These are phyloP conservation scores for Myrmecobius fasciatus DNA, from an alignment of 2,113 vertebrate species.

Conservation along the genomic window DNA sequence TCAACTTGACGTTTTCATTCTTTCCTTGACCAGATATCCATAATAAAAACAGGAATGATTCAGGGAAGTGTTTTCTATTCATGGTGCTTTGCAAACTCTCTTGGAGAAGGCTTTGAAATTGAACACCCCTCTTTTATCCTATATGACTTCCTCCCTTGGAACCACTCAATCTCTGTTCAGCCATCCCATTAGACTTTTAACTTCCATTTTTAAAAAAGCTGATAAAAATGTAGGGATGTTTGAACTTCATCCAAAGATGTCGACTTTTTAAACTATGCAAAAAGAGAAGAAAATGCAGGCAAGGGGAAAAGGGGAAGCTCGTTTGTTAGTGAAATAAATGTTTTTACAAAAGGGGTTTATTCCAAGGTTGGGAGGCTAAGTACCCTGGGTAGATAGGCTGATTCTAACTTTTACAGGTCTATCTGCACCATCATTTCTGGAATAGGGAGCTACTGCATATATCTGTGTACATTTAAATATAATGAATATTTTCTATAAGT, in stretches of 20 bases:
- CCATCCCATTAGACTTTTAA: constrained; percentile 80
- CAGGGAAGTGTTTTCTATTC: constrained; percentile 72
- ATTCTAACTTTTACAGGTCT: background rate
- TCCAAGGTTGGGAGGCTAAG: constrained; percentile 6
- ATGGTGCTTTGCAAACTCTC: constrained; percentile 69
- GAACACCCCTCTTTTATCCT: constrained; percentile 82
- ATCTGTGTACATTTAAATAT: background rate
- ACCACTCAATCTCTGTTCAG: constrained; percentile 73
- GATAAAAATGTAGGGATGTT: constrained; percentile 82
- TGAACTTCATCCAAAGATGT: constrained; percentile 79
- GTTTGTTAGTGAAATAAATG: constrained; percentile 24
- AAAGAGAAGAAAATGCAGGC: background rate
- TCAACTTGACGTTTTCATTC: background rate
- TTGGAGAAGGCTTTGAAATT: constrained; percentile 83
- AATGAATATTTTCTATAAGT: background rate
- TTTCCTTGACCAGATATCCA: constrained; percentile 63
- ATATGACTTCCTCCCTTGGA: constrained; percentile 81
- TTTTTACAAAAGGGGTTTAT: background rate
- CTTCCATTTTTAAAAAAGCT: constrained; percentile 70
- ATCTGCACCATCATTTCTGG: constrained; percentile 1
- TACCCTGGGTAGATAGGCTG: background rate
- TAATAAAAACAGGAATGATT: constrained; percentile 70
- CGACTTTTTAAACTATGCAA: constrained; percentile 57
- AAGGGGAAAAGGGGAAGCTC: constrained; percentile 27
- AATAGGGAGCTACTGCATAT: background rate